A percentile compares a stretch with the other conserved stretches of the same genome.
These are phyloP conservation scores for Cheumatopsyche charites DNA, from an alignment of 1,140 invertebrate species.

Conservation along the genomic window DNA sequence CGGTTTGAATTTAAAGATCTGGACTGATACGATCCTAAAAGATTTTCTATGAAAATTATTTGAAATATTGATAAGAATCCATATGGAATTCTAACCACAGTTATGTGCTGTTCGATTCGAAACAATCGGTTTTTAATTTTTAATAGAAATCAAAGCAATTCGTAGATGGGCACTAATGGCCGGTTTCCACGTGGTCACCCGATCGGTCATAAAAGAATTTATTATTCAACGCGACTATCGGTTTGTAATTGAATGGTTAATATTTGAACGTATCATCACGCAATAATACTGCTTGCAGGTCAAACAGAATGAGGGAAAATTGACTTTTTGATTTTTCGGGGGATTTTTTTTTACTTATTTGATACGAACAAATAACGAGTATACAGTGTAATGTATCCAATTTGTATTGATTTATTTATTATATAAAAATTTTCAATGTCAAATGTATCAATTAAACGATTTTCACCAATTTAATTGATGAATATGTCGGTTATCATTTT, in stretches of 20 bases:
- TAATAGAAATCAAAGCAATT: conserved; percentile 2
- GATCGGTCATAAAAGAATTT: conserved; percentile 22
- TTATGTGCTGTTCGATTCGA: too few species aligned
- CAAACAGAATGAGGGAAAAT: too few species aligned
- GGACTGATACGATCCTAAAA: not conserved
- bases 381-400: too few species aligned
- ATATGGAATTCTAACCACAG: not conserved
- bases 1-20: not conserved
- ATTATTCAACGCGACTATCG: conserved; percentile 22
- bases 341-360: too few species aligned
- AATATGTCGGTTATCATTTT: too few species aligned
- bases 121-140: not conserved
- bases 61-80: not conserved
- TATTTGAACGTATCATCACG: conserved; percentile 35
- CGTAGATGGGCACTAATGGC: not conserved
- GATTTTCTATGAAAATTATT: not conserved
- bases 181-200: not conserved
- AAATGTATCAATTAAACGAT: too few species aligned
- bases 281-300: conserved; percentile 1
- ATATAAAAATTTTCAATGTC: too few species aligned
- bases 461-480: too few species aligned
- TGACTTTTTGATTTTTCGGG: too few species aligned
- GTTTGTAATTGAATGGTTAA: conserved; percentile 29
- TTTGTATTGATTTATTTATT: too few species aligned
- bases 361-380: too few species aligned